Conservation (phyloP, 2,797 vertebrate genomes). For the Melanogrammus aeglefinus region DNA sequence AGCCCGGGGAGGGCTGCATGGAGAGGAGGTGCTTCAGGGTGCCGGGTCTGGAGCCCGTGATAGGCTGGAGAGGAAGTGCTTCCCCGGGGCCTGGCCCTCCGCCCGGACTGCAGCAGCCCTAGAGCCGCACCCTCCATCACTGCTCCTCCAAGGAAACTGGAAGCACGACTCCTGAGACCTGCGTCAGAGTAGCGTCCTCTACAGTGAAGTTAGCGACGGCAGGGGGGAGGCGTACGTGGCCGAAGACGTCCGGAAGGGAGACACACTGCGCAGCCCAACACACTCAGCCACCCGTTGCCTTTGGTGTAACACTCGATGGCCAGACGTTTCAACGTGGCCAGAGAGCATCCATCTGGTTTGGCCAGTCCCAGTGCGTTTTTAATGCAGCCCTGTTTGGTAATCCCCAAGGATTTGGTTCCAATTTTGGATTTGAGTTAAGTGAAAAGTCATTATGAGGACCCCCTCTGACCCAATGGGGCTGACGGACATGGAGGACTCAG, state of each 20-base stretch:
- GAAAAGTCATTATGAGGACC: slow-evolving; percentile 72
- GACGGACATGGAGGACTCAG: slow-evolving; percentile 54
- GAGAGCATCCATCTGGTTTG: slow-evolving; percentile 56
- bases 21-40: slow-evolving; percentile 54
- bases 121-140: slow-evolving; percentile 22
- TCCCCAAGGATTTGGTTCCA: slow-evolving; percentile 72
- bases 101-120: slow-evolving; percentile 46
- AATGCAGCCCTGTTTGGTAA: slow-evolving; percentile 71
- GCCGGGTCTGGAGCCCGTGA: slow-evolving; percentile 46
- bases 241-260: background rate
- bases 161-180: background rate
- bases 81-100: slow-evolving; percentile 48
- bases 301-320: slow-evolving; percentile 24
- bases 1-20: slow-evolving; percentile 39
- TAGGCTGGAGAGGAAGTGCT: slow-evolving; percentile 46
- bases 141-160: slow-evolving; percentile 27
- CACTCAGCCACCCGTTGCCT: background rate
- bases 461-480: slow-evolving; percentile 46
- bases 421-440: slow-evolving; percentile 73
- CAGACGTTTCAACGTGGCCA: slow-evolving; percentile 50
- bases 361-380: slow-evolving; percentile 55
- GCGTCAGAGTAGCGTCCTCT: background rate
- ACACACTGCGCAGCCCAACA: background rate
- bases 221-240: too few species aligned
- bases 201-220: background rate